Evolutionary conservation across 2,113 vertebrate species (phyloP).

Genomic region (Canis aureus): DNA sequence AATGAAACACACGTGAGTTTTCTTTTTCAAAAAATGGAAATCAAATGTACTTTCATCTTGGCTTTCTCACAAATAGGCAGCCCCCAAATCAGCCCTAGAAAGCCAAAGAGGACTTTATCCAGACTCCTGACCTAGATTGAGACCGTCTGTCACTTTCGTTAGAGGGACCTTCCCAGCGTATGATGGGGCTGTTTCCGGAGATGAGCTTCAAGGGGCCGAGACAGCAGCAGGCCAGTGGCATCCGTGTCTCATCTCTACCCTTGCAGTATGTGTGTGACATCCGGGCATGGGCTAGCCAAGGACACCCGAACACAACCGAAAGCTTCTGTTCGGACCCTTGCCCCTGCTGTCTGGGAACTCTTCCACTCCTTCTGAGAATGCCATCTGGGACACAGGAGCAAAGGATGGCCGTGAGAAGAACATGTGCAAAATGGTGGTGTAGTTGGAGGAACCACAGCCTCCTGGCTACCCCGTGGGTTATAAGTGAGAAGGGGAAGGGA

Average conservation of each 20-base stretch:
- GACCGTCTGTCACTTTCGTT: slow-evolving; percentile 35
- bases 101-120: slow-evolving; percentile 30
- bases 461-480: background rate
- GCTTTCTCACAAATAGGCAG: slow-evolving; percentile 56
- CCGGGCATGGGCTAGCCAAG: background rate
- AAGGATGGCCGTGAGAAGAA: background rate
- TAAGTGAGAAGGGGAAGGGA: background rate
- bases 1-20: slow-evolving; percentile 71
- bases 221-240: too few species aligned
- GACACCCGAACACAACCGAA: background rate
- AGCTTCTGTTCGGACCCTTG: too few species aligned
- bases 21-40: slow-evolving; percentile 74
- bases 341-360: too few species aligned
- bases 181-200: background rate
- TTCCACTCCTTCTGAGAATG: too few species aligned
- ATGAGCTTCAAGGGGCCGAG: background rate
- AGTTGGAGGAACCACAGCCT: background rate
- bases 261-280: background rate
- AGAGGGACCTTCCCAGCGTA: background rate
- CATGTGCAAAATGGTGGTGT: background rate
- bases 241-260: background rate
- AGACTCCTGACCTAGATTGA: slow-evolving; percentile 61
- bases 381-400: background rate
- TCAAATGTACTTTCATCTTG: slow-evolving; percentile 73
- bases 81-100: slow-evolving; percentile 63